Evolutionary conservation across 2,888 invertebrate species (phyloP).

Genomic region (Slavum lentiscoides): DNA sequence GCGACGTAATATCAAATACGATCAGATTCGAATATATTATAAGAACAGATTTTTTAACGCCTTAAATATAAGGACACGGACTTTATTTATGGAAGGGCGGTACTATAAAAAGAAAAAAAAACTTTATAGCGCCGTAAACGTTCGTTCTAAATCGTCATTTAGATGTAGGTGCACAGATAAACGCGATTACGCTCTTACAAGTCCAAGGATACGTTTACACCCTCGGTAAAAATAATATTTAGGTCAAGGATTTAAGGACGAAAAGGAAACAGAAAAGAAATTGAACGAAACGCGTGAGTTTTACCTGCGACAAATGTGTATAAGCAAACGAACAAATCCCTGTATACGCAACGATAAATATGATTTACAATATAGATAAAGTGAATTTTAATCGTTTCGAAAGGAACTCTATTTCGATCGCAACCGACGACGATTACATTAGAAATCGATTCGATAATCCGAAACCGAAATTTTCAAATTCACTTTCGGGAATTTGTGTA

Average conservation of each 20-base stretch:
- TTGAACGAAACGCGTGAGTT: background rate
- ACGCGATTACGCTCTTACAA: slow-evolving; percentile 11
- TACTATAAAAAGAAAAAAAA: slow-evolving; percentile 5
- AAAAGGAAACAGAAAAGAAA: background rate
- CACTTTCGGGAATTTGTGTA: background rate
- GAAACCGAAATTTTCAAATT: background rate
- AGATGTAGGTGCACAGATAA: slow-evolving; percentile 26
- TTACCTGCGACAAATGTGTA: background rate
- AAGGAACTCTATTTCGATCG: background rate
- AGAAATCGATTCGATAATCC: background rate
- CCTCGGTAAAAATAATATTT: slow-evolving; percentile 1
- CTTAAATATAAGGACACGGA: background rate
- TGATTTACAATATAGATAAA: too few species aligned
- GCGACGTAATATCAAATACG: too few species aligned
- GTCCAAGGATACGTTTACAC: slow-evolving; percentile 21
- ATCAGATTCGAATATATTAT: too few species aligned
- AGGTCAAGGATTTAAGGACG: slow-evolving; percentile 40
- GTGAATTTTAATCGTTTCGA: background rate
- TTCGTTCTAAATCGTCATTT: slow-evolving; percentile 33
- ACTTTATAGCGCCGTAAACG: background rate
- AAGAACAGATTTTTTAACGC: background rate
- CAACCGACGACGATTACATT: background rate
- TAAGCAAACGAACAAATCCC: too few species aligned
- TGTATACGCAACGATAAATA: too few species aligned
- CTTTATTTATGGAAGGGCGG: background rate